A percentile compares a stretch with the other conserved stretches of the same genome.
phyloP scores from a whole-genome alignment of 2,888 invertebrate genomes.

The Metalampra italica region DNA sequence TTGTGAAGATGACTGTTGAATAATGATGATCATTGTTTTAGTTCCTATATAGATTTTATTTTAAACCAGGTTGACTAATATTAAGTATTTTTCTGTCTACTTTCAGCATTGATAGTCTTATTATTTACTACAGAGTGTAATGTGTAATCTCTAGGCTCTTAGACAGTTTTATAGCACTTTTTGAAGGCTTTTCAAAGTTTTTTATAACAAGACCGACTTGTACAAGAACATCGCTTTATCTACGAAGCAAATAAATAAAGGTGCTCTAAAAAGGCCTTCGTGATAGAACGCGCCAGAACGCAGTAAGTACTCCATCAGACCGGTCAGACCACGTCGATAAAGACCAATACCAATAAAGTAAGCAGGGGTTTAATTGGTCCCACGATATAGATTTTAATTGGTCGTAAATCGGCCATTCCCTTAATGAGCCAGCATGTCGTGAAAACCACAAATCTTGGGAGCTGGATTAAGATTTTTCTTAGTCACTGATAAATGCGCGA shows the following conservation, averaged over 20 bases:
- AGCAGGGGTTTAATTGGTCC: conserved; percentile 62
- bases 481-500: conserved; percentile 24
- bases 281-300: neutral
- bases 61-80: too few relatives aligned
- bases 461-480: conserved; percentile 40
- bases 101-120: too few relatives aligned
- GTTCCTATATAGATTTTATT: too few relatives aligned
- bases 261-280: neutral
- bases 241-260: neutral
- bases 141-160: too few relatives aligned
- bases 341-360: conserved; percentile 61
- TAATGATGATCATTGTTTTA: too few relatives aligned
- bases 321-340: conserved; percentile 42
- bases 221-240: too few relatives aligned
- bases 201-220: neutral
- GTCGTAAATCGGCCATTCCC: conserved; percentile 50
- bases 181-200: neutral
- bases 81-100: too few relatives aligned
- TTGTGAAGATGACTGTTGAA: too few relatives aligned
- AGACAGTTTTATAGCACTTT: too few relatives aligned
- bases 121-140: too few relatives aligned
- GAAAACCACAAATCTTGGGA: conserved; percentile 38
- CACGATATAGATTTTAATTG: conserved; percentile 72
- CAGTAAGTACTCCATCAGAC: conserved; percentile 15
- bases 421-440: conserved; percentile 45